Base-by-base conservation (phyloP, 1,140 invertebrate species). In the Apis dorsata region DNA sequence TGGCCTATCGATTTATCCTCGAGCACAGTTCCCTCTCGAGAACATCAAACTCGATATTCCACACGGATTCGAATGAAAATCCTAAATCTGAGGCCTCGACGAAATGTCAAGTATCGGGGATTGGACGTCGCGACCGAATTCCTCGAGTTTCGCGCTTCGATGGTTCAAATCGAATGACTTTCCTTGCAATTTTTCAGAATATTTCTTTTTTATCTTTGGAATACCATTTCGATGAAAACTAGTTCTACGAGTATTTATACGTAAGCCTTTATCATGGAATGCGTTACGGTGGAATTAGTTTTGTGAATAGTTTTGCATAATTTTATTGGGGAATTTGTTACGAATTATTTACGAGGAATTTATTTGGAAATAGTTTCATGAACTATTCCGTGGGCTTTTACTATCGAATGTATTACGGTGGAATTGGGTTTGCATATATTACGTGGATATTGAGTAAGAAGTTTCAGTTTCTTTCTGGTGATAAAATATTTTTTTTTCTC, bases 1-100 rank as follows among this genome's bases (percentile, higher is more conserved):
- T 34, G 21, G 24, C 21, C 51, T 44, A 73, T 65, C 59, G 69
- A 80, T 65, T 80, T 73, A 21, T 49, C 79, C 21, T 44, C 19
- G 49, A 80, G 51, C 59, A 2, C 11, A 2, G 44, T 24, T 24
- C 68, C 49, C n/a, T n/a, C 49, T 70, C 21, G 24, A 51, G 49
- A 70, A 70, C 44, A 70, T 70, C 7, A 70, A n/a, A 8, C 34
- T 21, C 21, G 44, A 51, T 70, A 51, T 51, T 24, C 2, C 13
- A 3, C 5, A 1, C 13, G 49, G 21, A 70, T 51, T 53, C 68
- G 68, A 70, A 53, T 70, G 68, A 70, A 70, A 70, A 70, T 53
- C 49, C 21, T 24, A 70, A 70, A 70, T 51, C 49, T 34, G n/a
- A 44, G n/a, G 68, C 7, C 28, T 24, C 68, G 1, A 9, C 68